Conservation (phyloP, 2,888 invertebrate genomes). For the Andrena marginata region DNA sequence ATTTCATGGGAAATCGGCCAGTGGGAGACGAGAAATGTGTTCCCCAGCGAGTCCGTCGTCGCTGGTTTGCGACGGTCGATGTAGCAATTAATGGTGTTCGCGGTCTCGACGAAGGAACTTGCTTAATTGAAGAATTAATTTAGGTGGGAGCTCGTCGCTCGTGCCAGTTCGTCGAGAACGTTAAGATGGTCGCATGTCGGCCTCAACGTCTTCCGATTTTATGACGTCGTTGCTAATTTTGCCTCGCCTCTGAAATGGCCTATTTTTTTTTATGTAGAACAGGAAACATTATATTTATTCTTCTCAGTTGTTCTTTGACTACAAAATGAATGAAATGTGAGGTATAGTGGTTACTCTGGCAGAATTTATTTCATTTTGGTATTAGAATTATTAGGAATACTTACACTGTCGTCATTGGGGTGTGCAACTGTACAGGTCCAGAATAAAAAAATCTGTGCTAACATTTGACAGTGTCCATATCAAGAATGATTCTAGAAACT, state of each 20-base stretch:
- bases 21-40: constrained; percentile 35
- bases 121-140: constrained; percentile 79
- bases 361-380: too few relatives aligned
- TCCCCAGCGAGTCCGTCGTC: constrained; percentile 25
- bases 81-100: constrained; percentile 73
- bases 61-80: constrained; percentile 41
- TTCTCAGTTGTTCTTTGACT: too few relatives aligned
- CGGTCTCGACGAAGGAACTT: constrained; percentile 73
- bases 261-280: too few relatives aligned
- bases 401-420: too few relatives aligned
- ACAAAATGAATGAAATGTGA: too few relatives aligned
- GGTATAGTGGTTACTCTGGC: too few relatives aligned
- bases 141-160: constrained; percentile 49
- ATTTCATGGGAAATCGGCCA: constrained; percentile 55
- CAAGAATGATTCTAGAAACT: too few relatives aligned
- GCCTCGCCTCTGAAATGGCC: background rate
- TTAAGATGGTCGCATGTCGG: background rate
- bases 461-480: too few relatives aligned
- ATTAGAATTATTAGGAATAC: too few relatives aligned
- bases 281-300: too few relatives aligned
- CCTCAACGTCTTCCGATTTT: background rate
- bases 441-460: too few relatives aligned
- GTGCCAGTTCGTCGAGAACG: constrained; percentile 1
- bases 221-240: background rate
- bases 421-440: too few relatives aligned